phyloP scores from a whole-genome alignment of 2,888 invertebrate species.

The Cantharis lateralis region DNA sequence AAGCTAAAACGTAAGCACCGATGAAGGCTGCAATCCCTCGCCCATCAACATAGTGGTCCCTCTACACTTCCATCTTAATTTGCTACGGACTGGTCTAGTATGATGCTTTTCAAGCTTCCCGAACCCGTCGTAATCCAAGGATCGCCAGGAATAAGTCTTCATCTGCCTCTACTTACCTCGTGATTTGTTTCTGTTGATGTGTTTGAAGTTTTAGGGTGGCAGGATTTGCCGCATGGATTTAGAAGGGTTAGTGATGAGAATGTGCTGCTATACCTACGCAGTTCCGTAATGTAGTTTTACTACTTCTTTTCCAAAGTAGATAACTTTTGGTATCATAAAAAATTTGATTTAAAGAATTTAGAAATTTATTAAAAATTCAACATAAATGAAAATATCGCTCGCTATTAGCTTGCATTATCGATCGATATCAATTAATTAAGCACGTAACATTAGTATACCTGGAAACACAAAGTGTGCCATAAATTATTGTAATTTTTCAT shows the following conservation, averaged over 20 bases:
- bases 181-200: conserved; percentile 50
- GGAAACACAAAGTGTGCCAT: neutral
- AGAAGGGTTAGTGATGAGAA: conserved; percentile 51
- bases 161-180: conserved; percentile 48
- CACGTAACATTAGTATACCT: neutral
- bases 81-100: conserved; percentile 32
- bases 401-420: neutral
- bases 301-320: conserved; percentile 9
- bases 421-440: neutral
- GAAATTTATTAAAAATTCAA: neutral
- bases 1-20: conserved; percentile 30
- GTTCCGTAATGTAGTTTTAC: conserved; percentile 24
- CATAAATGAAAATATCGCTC: neutral
- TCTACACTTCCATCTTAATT: conserved; percentile 39
- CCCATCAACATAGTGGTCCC: conserved; percentile 30
- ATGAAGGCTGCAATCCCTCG: conserved; percentile 30
- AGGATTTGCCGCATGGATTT: conserved; percentile 44
- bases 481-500: neutral
- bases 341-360: conserved; percentile 5
- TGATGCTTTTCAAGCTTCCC: conserved; percentile 21
- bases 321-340: conserved; percentile 2
- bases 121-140: conserved; percentile 43
- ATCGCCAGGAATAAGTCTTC: conserved; percentile 52
- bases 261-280: conserved; percentile 35
- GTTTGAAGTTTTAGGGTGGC: conserved; percentile 38